Evolutionary conservation across 2,797 vertebrate species (phyloP).

Genomic region (Thaleichthys pacificus): DNA sequence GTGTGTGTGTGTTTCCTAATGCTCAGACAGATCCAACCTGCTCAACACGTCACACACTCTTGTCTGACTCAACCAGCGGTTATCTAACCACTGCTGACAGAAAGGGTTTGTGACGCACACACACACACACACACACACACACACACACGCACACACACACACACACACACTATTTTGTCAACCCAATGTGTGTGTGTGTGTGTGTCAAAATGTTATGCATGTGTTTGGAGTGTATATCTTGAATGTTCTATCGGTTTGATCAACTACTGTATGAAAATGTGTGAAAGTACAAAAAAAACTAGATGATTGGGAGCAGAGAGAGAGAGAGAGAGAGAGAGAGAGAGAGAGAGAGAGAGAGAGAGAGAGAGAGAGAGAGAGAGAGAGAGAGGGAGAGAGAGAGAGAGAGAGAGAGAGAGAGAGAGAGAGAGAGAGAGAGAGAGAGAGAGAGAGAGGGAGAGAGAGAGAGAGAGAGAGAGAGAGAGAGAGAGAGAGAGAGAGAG

Average conservation of each 20-base stretch:
- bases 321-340: not conserved
- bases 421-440: not conserved
- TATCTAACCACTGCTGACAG: constrained; percentile 8
- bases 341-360: not conserved
- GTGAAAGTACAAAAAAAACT: not conserved
- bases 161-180: not conserved
- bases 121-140: not conserved
- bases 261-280: not conserved
- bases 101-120: constrained; percentile 1
- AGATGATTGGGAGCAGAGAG: not conserved
- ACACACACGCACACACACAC: not conserved
- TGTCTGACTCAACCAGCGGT: constrained; percentile 17
- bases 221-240: no score
- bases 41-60: not conserved
- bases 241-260: no score
- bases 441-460: not conserved
- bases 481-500: not conserved
- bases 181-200: not conserved
- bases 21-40: constrained; percentile 8
- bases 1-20: constrained; percentile 6
- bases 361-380: not conserved
- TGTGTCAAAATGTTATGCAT: not conserved
- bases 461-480: not conserved
- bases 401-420: not conserved
- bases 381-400: not conserved